phyloP scores from a whole-genome alignment of 2,113 vertebrate genomes.

The Strix aluco region DNA sequence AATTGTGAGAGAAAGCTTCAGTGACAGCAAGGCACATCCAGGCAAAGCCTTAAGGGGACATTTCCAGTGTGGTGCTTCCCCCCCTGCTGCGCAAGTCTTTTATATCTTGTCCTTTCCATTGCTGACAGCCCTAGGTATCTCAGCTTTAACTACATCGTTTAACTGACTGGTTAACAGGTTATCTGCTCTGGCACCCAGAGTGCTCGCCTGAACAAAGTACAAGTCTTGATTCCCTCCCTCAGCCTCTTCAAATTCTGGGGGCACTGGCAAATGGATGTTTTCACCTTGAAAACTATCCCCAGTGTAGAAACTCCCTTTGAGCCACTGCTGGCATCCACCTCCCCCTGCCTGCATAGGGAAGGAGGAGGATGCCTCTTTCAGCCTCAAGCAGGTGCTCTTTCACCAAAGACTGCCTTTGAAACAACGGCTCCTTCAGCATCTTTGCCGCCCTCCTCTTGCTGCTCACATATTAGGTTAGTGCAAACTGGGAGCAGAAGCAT shows the following conservation, averaged over 20 bases:
- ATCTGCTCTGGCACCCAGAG: not conserved
- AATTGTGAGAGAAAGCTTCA: not conserved
- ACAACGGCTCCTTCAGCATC: not conserved
- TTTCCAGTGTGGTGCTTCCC: not conserved
- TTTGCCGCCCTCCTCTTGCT: not conserved
- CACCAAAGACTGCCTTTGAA: not conserved
- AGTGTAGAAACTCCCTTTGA: not conserved
- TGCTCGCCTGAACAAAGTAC: accelerated
- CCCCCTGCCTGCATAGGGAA: not conserved
- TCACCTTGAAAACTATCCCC: not conserved
- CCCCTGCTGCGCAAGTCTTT: too few species aligned
- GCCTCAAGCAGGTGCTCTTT: not conserved
- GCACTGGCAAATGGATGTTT: not conserved
- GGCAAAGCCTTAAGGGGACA: not conserved
- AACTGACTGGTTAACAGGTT: not conserved
- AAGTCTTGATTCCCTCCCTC: not conserved
- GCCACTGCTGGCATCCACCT: not conserved
- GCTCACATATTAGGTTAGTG: not conserved
- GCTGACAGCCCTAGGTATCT: not conserved
- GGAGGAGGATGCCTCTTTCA: not conserved
- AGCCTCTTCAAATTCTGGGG: not conserved
- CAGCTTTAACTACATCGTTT: not conserved
- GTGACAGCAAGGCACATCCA: not conserved
- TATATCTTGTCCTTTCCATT: not conserved
- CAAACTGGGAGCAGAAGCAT: not conserved